Evolutionary conservation across 2,113 vertebrate genomes (phyloP), one percentile per base, ranked within the genome.

Genomic region (Gallinago jamesoni): DNA sequence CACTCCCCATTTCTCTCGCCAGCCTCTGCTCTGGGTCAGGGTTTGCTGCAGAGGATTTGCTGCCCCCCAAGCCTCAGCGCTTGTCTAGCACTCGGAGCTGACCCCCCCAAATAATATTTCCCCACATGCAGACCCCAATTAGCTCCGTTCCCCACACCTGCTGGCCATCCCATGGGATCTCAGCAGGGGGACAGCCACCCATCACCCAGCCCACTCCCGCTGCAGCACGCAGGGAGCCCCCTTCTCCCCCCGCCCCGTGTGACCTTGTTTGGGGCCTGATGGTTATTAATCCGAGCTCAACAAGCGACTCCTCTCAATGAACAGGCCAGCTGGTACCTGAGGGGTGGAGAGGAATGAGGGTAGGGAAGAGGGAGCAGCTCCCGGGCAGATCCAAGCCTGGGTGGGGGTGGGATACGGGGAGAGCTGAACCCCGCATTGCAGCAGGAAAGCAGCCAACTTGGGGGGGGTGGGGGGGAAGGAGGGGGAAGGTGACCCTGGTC

Each of bases 221-320:
- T 72, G 59, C 1, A 0, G 80, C 57, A n/a, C 0, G 0, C 63
- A 25, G 72, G 47, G 22, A 76, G 7, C 31, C 43, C 39, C 64
- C 20, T 16, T 14, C 55, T 4, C 15, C 15, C 20, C 24, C 35
- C 35, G 7, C 28, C 23, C 39, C 1, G 0, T 41, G 31, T n/a
- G 79, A 83, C 86, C 53, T 82, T 63, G 16, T 66, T 53, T 53
- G 55, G 33, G 50, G n/a, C 55, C 77, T 3, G 5, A 43, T 35
- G 55, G 55, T 18, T 43, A 24, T 87, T 84, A 89, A 89, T 52
- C 47, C 0, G 0, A 68, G 30, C 41, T 68, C 50, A 84, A n/a
- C 50, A 69, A 55, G n/a, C 6, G 1, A 55, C 57, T 83, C 12
- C 33, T 53, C 17, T 37, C 3, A 0, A n/a, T 62, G 57, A 83